Base-by-base conservation (phyloP, 1,140 invertebrate species). In the Drosophila sproati region DNA sequence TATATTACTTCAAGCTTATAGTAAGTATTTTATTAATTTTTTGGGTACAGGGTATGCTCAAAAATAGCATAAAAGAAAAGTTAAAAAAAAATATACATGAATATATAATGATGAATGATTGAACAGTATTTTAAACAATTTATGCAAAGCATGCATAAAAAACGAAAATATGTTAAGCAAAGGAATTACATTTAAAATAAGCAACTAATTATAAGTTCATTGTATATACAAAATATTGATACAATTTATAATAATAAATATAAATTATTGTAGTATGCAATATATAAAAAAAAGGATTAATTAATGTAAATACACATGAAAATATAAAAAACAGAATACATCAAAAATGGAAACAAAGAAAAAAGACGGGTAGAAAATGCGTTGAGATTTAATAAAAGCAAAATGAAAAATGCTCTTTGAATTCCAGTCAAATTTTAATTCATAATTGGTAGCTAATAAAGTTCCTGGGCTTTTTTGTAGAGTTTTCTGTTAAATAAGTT, bases 281-380 rank as follows among this genome's bases (percentile, higher is more conserved):
- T 3, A 41, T 3, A 52, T 12, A 7, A 60, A 4, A 20, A 55
- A 54, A 54, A 54, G 61, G 34, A 69, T 61, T 73, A 69, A 73
- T 61, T 73, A 12, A 68, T 73, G 71, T 73, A 73, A 73, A 73
- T 73, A 73, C 71, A 73, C 64, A 20, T 20, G 35, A 47, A 57
- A 43, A 57, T 52, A 61, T 7, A 12, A 59, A 45, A 20, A 54
- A 5, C 34, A 35, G 52, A 45, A 8, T 39, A 35, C n/a, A 32
- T 5, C 0, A 32, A 32, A 54, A 35, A 20, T n/a, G 8, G 28
- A 20, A 55, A 48, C 34, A 28, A 31, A 34, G 32, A 28, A 60
- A 43, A 12, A 43, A 41, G 20, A 1, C 20, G 20, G 1, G 1
- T 20, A 20, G 20, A 20, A 20, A 20, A 20, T 20, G 20, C 20